Evolutionary conservation across 2,888 invertebrate genomes (phyloP), one percentile per base, ranked within the genome.

Genomic region (Diaphora mendica): DNA sequence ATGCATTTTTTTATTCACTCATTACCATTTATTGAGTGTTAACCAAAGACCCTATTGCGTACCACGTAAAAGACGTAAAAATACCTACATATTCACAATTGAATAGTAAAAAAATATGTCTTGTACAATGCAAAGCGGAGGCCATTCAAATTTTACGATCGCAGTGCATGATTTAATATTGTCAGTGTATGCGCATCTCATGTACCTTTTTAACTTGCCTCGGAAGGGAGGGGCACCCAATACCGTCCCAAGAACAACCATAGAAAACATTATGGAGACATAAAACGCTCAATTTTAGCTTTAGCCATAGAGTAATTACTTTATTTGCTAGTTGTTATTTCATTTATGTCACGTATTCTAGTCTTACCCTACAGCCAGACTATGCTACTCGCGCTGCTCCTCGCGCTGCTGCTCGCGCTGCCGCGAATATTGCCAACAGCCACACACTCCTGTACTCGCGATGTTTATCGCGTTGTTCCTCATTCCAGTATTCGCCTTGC

Each of bases 101-200:
- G 77, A 81, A 84, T 82, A 77, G 78, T 83, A 79, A 75, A 79
- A 84, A 85, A 84, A 82, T 82, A 79, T 83, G 79, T 80, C 75
- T 75, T 74, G 78, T 79, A 82, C 79, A 76, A 80, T 79, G 79
- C 81, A 76, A 82, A 82, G 77, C 75, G 77, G 76, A 71, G 80
- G 79, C 83, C 83, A 86, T 87, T 86, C 83, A 86, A 86, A 86
- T 87, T 87, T 86, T 86, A 87, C 84, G 87, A 86, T 66, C 85
- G 67, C 77, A 70, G 62, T 71, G 79, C 79, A 78, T 82, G 72
- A 77, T 76, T 81, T 86, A 85, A 86, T 85, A 85, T 75, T 77
- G 86, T 79, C 83, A 77, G 78, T 79, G 85, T 83, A 83, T 86
- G 87, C 86, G 87, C 86, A 87, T 86, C 84, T 76, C 79, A 75